Conservation (phyloP, 2,888 invertebrate genomes). For the Xestia rhomboidea region DNA sequence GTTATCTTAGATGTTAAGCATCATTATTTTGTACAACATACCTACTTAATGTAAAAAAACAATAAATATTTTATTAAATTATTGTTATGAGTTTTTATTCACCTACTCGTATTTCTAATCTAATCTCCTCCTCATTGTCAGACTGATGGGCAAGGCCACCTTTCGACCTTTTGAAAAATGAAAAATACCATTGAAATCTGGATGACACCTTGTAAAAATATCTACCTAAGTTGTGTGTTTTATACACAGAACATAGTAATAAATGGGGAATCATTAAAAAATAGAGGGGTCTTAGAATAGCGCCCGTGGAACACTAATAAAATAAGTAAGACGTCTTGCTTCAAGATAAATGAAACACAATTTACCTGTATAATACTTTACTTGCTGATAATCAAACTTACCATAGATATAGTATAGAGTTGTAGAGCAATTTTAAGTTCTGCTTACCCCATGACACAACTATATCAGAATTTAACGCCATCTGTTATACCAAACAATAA, state of each 20-base stretch:
- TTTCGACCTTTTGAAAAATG: not conserved
- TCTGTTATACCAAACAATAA: conserved; percentile 33
- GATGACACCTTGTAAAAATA: not conserved
- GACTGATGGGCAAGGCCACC: not conserved
- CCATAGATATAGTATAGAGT: not conserved
- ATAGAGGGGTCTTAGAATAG: not conserved
- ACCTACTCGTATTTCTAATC: not conserved
- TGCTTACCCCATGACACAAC: not conserved
- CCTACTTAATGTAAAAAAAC: conserved; percentile 65
- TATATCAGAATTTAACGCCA: conserved; percentile 43
- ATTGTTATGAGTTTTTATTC: conserved; percentile 24
- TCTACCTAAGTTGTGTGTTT: not conserved
- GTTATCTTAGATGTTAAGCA: conserved; percentile 65
- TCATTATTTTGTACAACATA: conserved; percentile 75
- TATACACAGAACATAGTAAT: too few species aligned
- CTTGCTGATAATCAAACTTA: not conserved
- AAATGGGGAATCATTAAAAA: not conserved
- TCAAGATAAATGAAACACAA: not conserved
- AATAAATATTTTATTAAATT: conserved; percentile 69
- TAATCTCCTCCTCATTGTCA: not conserved
- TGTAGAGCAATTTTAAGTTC: not conserved
- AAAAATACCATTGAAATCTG: not conserved
- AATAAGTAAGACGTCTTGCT: not conserved
- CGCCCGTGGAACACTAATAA: conserved; percentile 15
- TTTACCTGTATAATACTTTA: too few species aligned